Conservation (phyloP, 2,113 vertebrate genomes). For the Cisticola juncidis region DNA sequence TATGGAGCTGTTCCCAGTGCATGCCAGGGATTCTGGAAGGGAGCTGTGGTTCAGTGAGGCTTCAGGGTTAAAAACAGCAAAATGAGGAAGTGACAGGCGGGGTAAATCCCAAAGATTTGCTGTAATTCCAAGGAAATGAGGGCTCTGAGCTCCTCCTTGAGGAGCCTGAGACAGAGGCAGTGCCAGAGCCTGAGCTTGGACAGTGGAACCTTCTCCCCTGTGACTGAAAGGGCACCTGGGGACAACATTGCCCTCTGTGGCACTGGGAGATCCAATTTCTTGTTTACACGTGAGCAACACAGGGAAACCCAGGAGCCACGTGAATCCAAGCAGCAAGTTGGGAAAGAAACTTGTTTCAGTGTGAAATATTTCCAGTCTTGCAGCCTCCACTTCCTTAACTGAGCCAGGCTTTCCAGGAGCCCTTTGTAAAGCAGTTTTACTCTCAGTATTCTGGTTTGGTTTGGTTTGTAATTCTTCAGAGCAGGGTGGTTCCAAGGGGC, state of each 20-base stretch:
- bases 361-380: background rate
- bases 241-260: background rate
- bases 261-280: background rate
- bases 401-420: background rate
- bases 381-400: background rate
- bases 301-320: background rate
- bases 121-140: background rate
- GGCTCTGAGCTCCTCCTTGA: background rate
- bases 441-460: background rate
- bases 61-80: background rate
- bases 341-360: background rate
- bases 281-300: background rate
- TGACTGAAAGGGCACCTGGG: background rate
- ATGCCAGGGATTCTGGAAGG: background rate
- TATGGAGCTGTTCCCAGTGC: background rate
- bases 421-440: background rate
- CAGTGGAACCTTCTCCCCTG: background rate
- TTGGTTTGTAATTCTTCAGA: background rate
- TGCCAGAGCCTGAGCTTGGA: background rate
- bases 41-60: background rate
- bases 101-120: background rate
- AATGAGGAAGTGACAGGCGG: background rate
- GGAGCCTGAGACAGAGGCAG: no score
- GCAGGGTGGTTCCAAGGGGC: background rate
- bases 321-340: background rate